Base-by-base conservation (phyloP, 2,888 invertebrate species). In the Sympetrum striolatum region DNA sequence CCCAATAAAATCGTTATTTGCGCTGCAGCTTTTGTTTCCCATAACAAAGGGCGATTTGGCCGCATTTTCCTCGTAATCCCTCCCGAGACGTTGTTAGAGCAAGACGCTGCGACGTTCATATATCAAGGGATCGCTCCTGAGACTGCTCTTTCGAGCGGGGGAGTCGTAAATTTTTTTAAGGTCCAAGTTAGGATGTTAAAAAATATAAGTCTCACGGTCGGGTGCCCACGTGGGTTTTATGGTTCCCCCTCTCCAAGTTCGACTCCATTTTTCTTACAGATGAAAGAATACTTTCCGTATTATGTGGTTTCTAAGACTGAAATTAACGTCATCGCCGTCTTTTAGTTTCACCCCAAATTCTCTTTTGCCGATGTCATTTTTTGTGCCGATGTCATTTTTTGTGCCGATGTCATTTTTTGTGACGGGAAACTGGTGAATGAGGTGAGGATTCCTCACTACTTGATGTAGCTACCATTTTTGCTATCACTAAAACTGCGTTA, bases 121-220 rank as follows among this genome's bases (percentile, higher is more conserved):
- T 86, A 86, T 64, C 86, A 64, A 15, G 86, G 64, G 58, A 60
- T 86, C 31, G 58, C 58, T 60, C 82, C 53, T 82, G 14, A 48
- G 53, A 31, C 60, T 60, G 22, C 64, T 12, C 64, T 86, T 37
- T 37, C n/a, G n/a, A 64, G 86, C n/a, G n/a, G 35, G 22, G 86
- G 18, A 31, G 64, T 86, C 86, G 60, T 86, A 86, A 86, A 86
- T 86, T 60, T 86, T n/a, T 60, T 64, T 86, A 35, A 35, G 82
- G 35, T 8, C 53, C 25, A 31, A 53, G 53, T 18, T 25, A 58
- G 58, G 82, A 82, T 25, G 25, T 58, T 14, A 18, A 31, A 35
- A 58, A 82, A 82, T 31, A 86, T 25, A 25, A 60, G 86, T 86
- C 37, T 58, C 86, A 60, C 60, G 86, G 86, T 60, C 37, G 86